A percentile compares a stretch with the other conserved stretches of the same genome.
These are phyloP conservation scores for Polia nebulosa DNA, from an alignment of 2,888 invertebrate species.

Conservation along the genomic window DNA sequence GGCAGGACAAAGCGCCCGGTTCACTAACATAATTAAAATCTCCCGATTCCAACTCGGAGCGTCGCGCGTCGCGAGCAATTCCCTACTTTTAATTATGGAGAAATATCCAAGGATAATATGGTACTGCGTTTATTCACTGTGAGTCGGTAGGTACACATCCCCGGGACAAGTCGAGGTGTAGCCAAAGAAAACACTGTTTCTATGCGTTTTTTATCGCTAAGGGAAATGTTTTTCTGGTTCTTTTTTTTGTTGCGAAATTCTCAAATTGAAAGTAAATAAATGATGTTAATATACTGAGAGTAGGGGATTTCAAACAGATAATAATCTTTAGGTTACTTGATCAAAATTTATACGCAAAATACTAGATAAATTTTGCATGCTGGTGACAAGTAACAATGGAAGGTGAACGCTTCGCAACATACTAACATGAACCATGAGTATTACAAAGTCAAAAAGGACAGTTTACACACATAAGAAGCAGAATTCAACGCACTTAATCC, in stretches of 20 bases:
- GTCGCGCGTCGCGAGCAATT: slow-evolving; percentile 72
- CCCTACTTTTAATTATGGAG: slow-evolving; percentile 74
- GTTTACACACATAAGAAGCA: background rate
- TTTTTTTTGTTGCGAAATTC: slow-evolving; percentile 12
- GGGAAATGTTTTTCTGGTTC: background rate
- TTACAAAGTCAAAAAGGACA: background rate
- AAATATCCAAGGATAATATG: slow-evolving; percentile 70
- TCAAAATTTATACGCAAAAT: background rate
- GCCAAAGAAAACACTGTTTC: slow-evolving; percentile 44
- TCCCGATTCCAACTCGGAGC: slow-evolving; percentile 72
- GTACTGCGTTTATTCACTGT: slow-evolving; percentile 57
- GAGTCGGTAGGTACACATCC: slow-evolving; percentile 49
- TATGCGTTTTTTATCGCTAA: slow-evolving; percentile 29
- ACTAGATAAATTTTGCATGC: background rate
- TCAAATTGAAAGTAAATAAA: slow-evolving; percentile 44
- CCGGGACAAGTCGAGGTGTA: slow-evolving; percentile 49
- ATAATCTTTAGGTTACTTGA: background rate
- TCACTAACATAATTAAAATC: slow-evolving; percentile 80
- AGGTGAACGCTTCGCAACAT: no score
- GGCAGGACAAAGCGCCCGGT: slow-evolving; percentile 73
- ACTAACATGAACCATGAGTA: no score
- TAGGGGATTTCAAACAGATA: background rate
- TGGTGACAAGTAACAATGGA: background rate
- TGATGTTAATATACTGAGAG: background rate
- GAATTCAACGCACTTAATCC: background rate